Base-by-base conservation (phyloP, 1,140 invertebrate species). In the Euura lappo region DNA sequence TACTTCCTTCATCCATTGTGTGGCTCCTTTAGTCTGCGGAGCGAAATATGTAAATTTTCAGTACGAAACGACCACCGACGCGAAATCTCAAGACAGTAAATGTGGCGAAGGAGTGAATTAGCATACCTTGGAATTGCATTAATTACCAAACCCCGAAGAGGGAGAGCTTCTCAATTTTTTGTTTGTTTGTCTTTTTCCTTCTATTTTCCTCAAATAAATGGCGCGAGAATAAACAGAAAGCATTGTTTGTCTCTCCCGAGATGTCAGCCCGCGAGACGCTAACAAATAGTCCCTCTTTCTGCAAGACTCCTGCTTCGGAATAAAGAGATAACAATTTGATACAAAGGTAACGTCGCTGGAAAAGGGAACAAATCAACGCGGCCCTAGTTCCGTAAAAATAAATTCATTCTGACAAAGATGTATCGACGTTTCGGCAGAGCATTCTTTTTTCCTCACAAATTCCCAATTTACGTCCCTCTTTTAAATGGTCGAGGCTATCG, bases 71-170 rank as follows among this genome's bases (percentile, higher is more conserved):
- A 77, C 76, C 72, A 77, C 74, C 76, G 70, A 65, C 74, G 74
- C 71, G 66, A 75, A 75, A 73, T 74, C 72, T 75, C 70, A 73
- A 75, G 76, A 77, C 70, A 71, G 76, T 71, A 74, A 75, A 75
- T 77, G 72, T 75, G 67, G 70, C 74, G 70, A 69, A 60, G 73
- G 70, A 72, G 65, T 71, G 74, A 71, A 78, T 78, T 78, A 76
- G 74, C 76, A 78, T 78, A 77, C 75, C 74, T 78, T 72, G 72
- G 72, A 76, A 78, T 76, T 78, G 76, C 76, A 78, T 78, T 78
- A 78, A 78, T 78, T 78, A 78, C 73, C 60, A 71, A 65, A 47
- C 65, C 68, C 66, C 68, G 69, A 76, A 69, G 51, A 72, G 65
- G 3, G 51, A 60, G 10, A 4, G 51, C 5, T 60, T n/a, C 13